Base-by-base conservation (phyloP, 35 echinoderm and acorn worm genomes). In the Apostichopus parvimensis region DNA sequence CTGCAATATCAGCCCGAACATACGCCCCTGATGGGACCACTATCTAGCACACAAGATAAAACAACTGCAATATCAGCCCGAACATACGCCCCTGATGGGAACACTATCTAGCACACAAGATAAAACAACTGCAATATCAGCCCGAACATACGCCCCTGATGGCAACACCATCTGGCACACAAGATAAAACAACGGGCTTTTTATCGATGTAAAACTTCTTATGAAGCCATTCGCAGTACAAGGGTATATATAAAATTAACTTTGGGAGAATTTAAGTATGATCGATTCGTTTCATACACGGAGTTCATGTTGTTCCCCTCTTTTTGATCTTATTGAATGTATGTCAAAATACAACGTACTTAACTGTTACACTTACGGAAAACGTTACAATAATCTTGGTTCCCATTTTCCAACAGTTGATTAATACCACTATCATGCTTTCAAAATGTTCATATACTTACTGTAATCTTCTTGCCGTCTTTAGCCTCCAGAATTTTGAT, bases 11-110 rank as follows among this genome's bases (percentile, higher is more conserved):
- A 25, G 24, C 24, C 24, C 24, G 24, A 25, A 25, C 24, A 25
- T 25, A 96, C 11, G 91, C 91, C 10, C 97, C 97, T 17, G 95
- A 99, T 60, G 95, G 93, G 21, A 99, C 93, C 14, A 94, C 93
- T 17, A 99, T 88, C 97, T 99, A 78, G 18, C 77, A 91, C 83
- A 59, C 28, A 87, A 75, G 23, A 34, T 34, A 60, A 60, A 60
- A 60, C 11, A 60, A 60, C 58, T 60, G 95, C 76, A n/a, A 99
- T 92, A 61, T 99, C 97, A 8, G 93, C 97, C 9, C 97, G 79
- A 12, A 99, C 93, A 79, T 94, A 99, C 11, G 91, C 91, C 10
- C 97, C 97, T 17, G 97, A 99, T 60, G 95, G 93, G 34, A 99
- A 95, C 14, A 94, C 93, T 17, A 99, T 88, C 97, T 99, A 78